phyloP scores from a whole-genome alignment of 2,113 vertebrate species.

The Hoplias malabaricus region DNA sequence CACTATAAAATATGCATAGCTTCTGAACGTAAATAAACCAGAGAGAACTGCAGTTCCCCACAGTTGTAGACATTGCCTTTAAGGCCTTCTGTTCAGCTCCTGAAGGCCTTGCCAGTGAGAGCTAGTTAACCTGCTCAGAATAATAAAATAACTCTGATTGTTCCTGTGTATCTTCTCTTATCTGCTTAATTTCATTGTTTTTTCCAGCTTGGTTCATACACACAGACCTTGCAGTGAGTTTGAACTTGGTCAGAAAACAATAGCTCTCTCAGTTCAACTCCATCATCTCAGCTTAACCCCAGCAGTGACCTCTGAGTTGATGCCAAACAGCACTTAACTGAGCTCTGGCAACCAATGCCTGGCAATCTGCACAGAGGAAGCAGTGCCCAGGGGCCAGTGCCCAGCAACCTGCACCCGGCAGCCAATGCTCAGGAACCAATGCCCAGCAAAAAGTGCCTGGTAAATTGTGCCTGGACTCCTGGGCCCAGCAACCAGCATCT shows the following conservation, averaged over 20 bases:
- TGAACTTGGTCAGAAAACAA: slow-evolving; percentile 25
- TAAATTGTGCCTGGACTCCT: too few relatives aligned
- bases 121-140: not conserved
- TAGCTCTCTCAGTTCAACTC: slow-evolving; percentile 19
- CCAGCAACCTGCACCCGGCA: slow-evolving; percentile 60
- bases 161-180: not conserved
- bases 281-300: slow-evolving; percentile 42
- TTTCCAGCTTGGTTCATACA: not conserved
- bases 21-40: too few relatives aligned
- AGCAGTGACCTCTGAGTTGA: slow-evolving; percentile 39
- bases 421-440: too few relatives aligned
- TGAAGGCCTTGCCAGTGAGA: too few relatives aligned
- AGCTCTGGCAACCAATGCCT: too few relatives aligned
- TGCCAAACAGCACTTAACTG: slow-evolving; percentile 44
- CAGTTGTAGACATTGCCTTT: too few relatives aligned
- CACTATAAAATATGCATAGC: too few relatives aligned
- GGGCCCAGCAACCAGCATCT: too few relatives aligned
- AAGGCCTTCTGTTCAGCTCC: too few relatives aligned
- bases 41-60: too few relatives aligned
- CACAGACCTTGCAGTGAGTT: not conserved
- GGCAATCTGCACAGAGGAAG: too few relatives aligned
- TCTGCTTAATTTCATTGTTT: not conserved
- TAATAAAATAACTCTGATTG: not conserved
- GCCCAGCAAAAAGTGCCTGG: too few relatives aligned
- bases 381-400: slow-evolving; percentile 29